Conservation (phyloP, 2,888 invertebrate genomes). For the Abrostola triplasia region DNA sequence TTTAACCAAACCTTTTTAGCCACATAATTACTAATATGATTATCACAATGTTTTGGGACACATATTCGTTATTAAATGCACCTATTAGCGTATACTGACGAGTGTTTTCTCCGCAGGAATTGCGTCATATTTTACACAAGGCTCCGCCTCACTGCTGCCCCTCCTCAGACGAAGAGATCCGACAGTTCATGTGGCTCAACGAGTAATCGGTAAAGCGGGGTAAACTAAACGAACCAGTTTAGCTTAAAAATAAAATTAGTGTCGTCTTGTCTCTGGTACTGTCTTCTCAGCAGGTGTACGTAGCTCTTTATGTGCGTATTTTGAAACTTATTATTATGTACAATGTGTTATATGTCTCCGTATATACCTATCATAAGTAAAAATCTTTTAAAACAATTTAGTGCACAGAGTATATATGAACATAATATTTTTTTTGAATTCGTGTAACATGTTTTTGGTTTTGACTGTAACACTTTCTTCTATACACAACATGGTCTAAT, state of each 20-base stretch:
- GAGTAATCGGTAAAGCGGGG: conserved; percentile 64
- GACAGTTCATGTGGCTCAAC: conserved; percentile 89
- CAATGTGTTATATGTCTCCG: no score
- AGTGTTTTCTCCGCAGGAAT: conserved; percentile 65
- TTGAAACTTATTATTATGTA: not conserved
- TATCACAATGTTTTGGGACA: not conserved
- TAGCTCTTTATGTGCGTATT: not conserved
- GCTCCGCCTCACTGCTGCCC: conserved; percentile 91
- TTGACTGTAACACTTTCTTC: no score
- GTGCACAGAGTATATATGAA: no score
- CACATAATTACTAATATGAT: no score
- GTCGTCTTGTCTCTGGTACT: conserved; percentile 1
- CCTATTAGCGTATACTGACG: not conserved
- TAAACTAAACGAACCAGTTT: conserved; percentile 14
- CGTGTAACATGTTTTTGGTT: no score
- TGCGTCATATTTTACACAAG: conserved; percentile 77
- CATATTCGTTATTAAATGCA: not conserved
- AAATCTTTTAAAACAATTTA: no score
- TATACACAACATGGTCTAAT: no score
- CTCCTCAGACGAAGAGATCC: conserved; percentile 90
- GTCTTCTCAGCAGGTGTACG: conserved; percentile 1
- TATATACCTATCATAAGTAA: no score
- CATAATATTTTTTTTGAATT: no score
- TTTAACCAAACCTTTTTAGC: no score
- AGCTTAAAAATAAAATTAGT: conserved; percentile 8